Conservation (phyloP, 2,113 vertebrate genomes). For the Bos taurus region ARS-UCD2.0 NC_037332.1:72944501-72945000, state of each 20-base stretch:
- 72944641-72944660: neutral
- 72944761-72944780: neutral
- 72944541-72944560: neutral
- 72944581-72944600: neutral
- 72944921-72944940: neutral
- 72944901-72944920: neutral
- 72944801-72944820: neutral
- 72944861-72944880: neutral
- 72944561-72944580: neutral
- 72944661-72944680: neutral
- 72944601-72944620: no score
- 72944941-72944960: neutral
- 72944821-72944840: neutral
- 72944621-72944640: fast-evolving
- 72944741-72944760: neutral
- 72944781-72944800: neutral
- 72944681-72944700: neutral
- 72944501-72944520: neutral
- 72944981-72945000: neutral
- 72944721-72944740: no score
- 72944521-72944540: neutral
- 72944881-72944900: neutral
- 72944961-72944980: neutral
- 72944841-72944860: neutral
- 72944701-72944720: fast-evolving